phyloP scores from a whole-genome alignment of 2,797 vertebrate species.

The Hemibagrus guttatus region DNA sequence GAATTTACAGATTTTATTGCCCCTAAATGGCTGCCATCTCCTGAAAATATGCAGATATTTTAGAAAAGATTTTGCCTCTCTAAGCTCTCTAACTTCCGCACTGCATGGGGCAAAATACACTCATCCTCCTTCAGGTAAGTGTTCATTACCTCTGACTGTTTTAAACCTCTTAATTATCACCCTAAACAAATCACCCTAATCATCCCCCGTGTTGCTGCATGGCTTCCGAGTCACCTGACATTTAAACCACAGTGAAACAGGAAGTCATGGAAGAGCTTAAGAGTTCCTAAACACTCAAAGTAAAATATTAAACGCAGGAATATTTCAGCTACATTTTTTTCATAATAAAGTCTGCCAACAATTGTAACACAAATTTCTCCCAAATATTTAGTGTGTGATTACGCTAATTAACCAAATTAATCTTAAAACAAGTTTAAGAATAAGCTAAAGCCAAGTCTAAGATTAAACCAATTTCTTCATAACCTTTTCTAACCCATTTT shows the following conservation, averaged over 20 bases:
- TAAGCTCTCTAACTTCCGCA: background rate
- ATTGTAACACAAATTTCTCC: no score
- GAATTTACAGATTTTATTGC: background rate
- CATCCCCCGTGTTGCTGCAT: background rate
- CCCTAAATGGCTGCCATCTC: background rate
- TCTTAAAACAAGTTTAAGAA: background rate
- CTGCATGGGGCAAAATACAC: background rate
- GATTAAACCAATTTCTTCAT: background rate
- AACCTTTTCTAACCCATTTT: background rate
- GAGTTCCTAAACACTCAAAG: background rate
- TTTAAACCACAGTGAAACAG: background rate
- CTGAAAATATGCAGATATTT: background rate
- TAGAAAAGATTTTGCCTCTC: background rate
- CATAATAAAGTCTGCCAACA: background rate
- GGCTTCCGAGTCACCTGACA: constrained; percentile 1
- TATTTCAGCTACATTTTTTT: background rate
- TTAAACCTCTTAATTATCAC: constrained; percentile 7
- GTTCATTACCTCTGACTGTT: background rate
- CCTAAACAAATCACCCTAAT: background rate
- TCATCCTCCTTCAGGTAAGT: background rate
- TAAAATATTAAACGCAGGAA: background rate
- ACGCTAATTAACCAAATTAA: no score
- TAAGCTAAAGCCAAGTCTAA: no score
- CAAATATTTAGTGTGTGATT: no score
- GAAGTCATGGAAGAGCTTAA: background rate